Evolutionary conservation across 2,113 vertebrate genomes (phyloP), one percentile per base, ranked within the genome.

Genomic region (Dolichotis patagonum): DNA sequence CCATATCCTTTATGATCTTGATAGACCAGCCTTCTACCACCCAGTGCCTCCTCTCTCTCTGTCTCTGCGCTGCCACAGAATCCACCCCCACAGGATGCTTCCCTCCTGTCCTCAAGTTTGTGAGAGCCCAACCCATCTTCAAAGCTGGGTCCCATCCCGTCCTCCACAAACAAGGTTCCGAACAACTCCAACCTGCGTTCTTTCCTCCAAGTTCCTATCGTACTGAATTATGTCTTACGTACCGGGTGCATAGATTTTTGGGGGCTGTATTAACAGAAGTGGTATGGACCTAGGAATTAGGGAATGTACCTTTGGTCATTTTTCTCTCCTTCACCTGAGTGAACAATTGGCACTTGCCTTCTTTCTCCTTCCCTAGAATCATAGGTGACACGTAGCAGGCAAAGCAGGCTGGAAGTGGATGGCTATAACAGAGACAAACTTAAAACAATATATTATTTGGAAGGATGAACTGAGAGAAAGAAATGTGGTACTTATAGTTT

Each of bases 321-420:
- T 95, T 96, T 86, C 82, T 84, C 58, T 65, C 24, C 49, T 52
- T 84, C 69, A 71, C 63, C 28, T 46, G 41, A 93, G 22, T 73
- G 63, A 85, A 60, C 58, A n/a, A 67, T 7, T 62, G 28, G 49
- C 20, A 54, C 10, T 30, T 88, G 38, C 43, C 46, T 75, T 52
- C 24, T 43, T 69, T 87, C 56, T 84, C 60, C 35, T 94, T 60
- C 62, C 7, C 32, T 10, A 26, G 43, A 88, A 43, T 52, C 65
- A 19, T 0, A 46, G 32, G 26, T 89, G n/a, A 46, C 28, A 26
- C 0, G 17, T 13, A 58, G 41, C 52, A 86, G 73, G 54, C 43
- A 28, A 56, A 89, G 52, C 16, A 24, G 63, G 17, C 60, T 73
- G 62, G 26, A 30, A 86, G 56, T 73, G n/a, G 91, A 54, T 52